Base-by-base conservation (phyloP, 2,113 vertebrate species). In the Callipepla californica region DNA sequence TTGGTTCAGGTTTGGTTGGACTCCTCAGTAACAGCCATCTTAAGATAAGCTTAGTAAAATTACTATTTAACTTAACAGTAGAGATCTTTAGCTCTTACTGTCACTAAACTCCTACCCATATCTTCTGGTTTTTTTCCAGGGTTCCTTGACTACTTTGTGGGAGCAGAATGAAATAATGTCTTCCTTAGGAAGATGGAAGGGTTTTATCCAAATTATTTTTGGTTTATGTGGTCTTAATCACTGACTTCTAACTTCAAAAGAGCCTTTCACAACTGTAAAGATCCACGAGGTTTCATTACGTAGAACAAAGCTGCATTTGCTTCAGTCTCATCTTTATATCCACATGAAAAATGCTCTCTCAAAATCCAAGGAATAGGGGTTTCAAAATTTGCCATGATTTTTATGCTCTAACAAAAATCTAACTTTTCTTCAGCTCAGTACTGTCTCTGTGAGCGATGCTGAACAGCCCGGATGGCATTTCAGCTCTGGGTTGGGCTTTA, bases 161-260 rank as follows among this genome's bases (percentile, higher is more conserved):
- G 83, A 89, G 83, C 94, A 74, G 63, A 83, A 45, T 55, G 69
- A 74, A 90, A 38, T 59, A 90, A 77, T 83, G 44, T 47, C 34
- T 6, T 0, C 55, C 19, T 79, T 67, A 70, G 61, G 72, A 90
- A 85, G 70, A 42, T 81, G 80, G 34, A 69, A 92, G 53, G 40
- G 32, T 26, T 66, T 96, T 89, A 80, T 83, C 76, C 75, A 63
- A 81, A 89, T 67, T 65, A n/a, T 45, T 82, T 73, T 19, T 8
- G 20, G n/a, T 94, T 96, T 94, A 88, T 48, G 67, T 83, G 65
- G 74, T 94, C 77, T 94, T 96, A 95, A 95, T 93, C 94, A 84
- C 36, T 90, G 62, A 82, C 48, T 93, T 92, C 12, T 76, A 22
- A 84, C 80, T 95, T 97, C 94, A 94, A 93, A 96, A 84, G 90